Conservation (phyloP, 2,797 vertebrate species). For the Nyctalus aviator region DNA sequence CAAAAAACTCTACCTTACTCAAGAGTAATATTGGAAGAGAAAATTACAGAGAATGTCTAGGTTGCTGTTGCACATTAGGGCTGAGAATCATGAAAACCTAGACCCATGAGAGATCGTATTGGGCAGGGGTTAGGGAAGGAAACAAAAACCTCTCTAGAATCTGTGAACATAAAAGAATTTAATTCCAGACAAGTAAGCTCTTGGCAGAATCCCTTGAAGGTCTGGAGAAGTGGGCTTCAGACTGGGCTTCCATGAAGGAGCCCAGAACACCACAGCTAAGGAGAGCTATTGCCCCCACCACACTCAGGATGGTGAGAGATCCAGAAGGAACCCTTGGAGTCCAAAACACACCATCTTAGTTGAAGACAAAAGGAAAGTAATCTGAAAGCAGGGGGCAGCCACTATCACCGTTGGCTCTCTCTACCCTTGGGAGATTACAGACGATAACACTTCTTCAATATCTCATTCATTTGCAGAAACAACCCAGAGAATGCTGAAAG, state of each 20-base stretch:
- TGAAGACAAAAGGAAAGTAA: not conserved
- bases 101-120: not conserved
- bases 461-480: not conserved
- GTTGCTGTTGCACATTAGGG: not conserved
- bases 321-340: not conserved
- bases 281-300: not conserved
- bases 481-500: not conserved
- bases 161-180: not conserved
- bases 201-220: not conserved
- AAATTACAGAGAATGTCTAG: not conserved
- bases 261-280: not conserved
- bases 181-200: not conserved
- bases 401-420: not conserved
- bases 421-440: not conserved
- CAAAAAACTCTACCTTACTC: constrained; percentile 1
- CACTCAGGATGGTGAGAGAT: not conserved
- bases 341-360: not conserved
- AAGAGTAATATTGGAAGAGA: not conserved
- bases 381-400: not conserved
- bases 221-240: not conserved
- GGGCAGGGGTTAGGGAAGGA: not conserved
- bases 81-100: not conserved
- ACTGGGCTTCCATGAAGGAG: not conserved
- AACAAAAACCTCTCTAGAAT: not conserved
- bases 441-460: not conserved